Evolutionary conservation across 2,797 vertebrate species (phyloP).

Genomic region (Halcyon chelicuti): DNA sequence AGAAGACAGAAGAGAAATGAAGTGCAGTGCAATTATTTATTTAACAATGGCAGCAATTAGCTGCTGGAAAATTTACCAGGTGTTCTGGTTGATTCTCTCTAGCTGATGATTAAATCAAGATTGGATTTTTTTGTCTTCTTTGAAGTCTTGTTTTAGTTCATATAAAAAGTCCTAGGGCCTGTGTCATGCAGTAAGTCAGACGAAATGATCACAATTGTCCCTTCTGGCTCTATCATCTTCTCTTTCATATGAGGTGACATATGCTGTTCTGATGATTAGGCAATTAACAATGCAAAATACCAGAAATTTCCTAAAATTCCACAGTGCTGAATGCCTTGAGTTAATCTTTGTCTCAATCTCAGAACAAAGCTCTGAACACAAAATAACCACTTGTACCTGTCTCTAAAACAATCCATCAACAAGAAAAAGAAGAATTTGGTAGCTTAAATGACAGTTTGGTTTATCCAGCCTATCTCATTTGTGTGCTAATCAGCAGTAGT

Average conservation of each 20-base stretch:
- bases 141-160: conserved; percentile 19
- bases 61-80: conserved; percentile 13
- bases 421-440: not conserved
- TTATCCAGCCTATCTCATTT: not conserved
- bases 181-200: not conserved
- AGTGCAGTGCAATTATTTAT: conserved; percentile 7
- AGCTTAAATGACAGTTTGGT: not conserved
- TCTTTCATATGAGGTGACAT: not conserved
- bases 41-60: conserved; percentile 47
- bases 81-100: not conserved
- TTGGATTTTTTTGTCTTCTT: not conserved
- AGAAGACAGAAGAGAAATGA: not conserved
- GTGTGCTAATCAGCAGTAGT: not conserved
- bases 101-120: conserved; percentile 30
- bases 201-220: not conserved
- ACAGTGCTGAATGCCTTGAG: not conserved
- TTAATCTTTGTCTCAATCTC: not conserved
- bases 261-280: not conserved
- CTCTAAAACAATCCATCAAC: not conserved
- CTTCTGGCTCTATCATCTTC: not conserved
- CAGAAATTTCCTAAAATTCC: not conserved
- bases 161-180: conserved; percentile 11
- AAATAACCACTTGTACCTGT: not conserved
- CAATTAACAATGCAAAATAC: conserved; percentile 12
- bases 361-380: not conserved